These are phyloP conservation scores for Anseranas semipalmata DNA, from an alignment of 2,113 vertebrate genomes.

Conservation along the genomic window DNA sequence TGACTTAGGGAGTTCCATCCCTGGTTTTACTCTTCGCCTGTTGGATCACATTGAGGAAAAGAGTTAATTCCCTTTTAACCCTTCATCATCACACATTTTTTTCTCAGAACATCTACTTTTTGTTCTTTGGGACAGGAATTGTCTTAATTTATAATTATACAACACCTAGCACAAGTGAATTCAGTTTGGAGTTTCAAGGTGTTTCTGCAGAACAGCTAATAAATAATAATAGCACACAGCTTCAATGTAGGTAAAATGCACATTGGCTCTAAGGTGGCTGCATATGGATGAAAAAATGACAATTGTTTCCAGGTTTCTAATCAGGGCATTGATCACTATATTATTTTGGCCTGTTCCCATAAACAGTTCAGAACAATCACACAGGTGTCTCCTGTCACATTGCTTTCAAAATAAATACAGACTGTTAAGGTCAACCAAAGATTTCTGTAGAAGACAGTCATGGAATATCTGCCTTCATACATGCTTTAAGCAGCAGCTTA, in stretches of 20 bases:
- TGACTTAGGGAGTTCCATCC: background rate
- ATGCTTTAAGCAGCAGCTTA: background rate
- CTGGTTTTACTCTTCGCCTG: background rate
- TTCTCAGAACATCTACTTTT: background rate
- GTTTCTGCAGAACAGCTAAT: background rate
- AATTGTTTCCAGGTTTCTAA: background rate
- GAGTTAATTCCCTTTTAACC: background rate
- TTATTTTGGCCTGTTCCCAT: background rate
- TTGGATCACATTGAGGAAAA: background rate
- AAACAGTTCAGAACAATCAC: background rate
- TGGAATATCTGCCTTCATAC: background rate
- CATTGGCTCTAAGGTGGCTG: fast-evolving
- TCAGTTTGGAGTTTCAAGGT: background rate
- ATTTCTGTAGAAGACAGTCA: background rate
- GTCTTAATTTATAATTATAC: background rate
- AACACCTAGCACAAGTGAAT: background rate
- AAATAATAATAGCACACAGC: background rate
- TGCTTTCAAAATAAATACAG: background rate
- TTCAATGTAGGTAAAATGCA: background rate
- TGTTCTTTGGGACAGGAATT: background rate
- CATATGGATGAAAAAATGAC: fast-evolving
- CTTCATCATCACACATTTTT: background rate
- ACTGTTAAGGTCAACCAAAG: background rate
- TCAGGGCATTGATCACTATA: background rate
- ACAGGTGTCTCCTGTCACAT: background rate